Percentiles rank a stretch among this genome's conserved stretches.
Conservation (phyloP, 1,140 invertebrate genomes). For the Plodia interpunctella region DNA sequence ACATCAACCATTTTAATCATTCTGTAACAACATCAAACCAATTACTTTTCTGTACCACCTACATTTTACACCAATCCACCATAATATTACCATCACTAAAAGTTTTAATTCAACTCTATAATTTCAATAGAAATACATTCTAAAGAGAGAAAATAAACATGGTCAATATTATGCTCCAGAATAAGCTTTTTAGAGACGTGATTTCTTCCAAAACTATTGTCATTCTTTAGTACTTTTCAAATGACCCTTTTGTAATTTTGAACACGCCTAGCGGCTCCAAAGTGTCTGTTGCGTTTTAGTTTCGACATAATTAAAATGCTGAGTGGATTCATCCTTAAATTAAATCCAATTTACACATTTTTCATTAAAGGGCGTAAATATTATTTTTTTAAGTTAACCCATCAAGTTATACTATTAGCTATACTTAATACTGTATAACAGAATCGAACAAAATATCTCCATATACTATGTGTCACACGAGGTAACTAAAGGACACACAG, state of each 20-base stretch:
- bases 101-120: background rate
- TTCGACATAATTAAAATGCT: constrained; percentile 1
- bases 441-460: too few species aligned
- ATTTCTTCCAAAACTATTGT: background rate
- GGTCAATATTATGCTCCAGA: background rate
- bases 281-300: background rate
- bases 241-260: constrained; percentile 9
- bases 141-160: background rate
- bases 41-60: background rate
- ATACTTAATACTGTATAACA: too few species aligned
- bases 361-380: too few species aligned
- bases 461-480: too few species aligned
- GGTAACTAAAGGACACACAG: too few species aligned
- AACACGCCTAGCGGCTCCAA: background rate
- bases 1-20: too few species aligned
- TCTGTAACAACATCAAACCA: background rate
- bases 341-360: background rate
- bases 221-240: background rate
- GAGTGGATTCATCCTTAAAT: background rate
- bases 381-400: too few species aligned
- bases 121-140: background rate
- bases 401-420: too few species aligned
- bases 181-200: background rate
- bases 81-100: constrained; percentile 13
- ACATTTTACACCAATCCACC: background rate